Evolutionary conservation across 2,888 invertebrate genomes (phyloP).

Genomic region (Adelphocoris suturalis): DNA sequence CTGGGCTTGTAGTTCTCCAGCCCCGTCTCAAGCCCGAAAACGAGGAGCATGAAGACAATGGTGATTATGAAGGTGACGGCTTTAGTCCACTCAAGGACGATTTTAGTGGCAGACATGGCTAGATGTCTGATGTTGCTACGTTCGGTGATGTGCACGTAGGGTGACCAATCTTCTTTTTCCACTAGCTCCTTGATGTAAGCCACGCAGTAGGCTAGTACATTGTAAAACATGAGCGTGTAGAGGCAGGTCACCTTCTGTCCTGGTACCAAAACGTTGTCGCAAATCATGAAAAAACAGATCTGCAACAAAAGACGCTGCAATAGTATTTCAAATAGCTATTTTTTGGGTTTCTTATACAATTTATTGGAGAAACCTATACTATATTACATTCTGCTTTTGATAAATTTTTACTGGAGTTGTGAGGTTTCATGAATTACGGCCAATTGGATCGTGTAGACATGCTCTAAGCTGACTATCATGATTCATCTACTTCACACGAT

Average conservation of each 20-base stretch:
- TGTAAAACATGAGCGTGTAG: conserved; percentile 90
- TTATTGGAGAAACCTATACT: no score
- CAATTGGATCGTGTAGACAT: no score
- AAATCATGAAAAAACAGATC: conserved; percentile 87
- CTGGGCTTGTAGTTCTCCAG: conserved; percentile 87
- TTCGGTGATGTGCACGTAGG: conserved; percentile 86
- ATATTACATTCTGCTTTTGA: no score
- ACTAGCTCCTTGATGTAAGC: conserved; percentile 87
- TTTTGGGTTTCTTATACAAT: no score
- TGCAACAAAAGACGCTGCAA: conserved; percentile 78
- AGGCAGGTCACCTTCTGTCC: conserved; percentile 83
- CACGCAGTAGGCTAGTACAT: conserved; percentile 88
- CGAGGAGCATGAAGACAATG: conserved; percentile 86
- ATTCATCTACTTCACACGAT: no score
- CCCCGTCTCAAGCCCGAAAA: conserved; percentile 87
- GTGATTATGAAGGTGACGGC: conserved; percentile 89
- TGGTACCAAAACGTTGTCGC: conserved; percentile 84
- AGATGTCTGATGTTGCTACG: conserved; percentile 87
- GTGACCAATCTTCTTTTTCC: conserved; percentile 88
- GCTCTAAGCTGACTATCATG: no score
- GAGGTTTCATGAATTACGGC: no score
- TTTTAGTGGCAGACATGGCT: conserved; percentile 89
- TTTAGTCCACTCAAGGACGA: conserved; percentile 90
- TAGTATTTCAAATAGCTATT: neutral
- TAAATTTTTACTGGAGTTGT: no score